Evolutionary conservation across 2,113 vertebrate genomes (phyloP).

Genomic region (Chaetodon trifascialis): DNA sequence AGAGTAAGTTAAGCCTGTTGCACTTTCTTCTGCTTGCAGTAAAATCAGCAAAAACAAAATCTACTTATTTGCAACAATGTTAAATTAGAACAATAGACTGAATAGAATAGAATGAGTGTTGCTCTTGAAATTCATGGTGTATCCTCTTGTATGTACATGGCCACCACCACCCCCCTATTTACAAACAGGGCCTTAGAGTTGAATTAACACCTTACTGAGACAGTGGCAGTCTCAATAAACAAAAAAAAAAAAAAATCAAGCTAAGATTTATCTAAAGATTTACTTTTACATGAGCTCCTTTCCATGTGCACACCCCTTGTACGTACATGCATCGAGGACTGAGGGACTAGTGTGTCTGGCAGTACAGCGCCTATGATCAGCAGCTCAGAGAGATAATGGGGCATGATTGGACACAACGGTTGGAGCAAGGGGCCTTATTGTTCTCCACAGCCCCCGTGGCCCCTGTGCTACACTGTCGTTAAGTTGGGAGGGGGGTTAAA

Average conservation of each 20-base stretch:
- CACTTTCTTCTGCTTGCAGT: background rate
- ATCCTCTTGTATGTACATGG: too few relatives aligned
- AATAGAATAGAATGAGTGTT: too few relatives aligned
- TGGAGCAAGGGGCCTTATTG: conserved; percentile 65
- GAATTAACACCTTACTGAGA: background rate
- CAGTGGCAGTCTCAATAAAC: too few relatives aligned
- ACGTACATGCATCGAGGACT: background rate
- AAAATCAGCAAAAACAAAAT: background rate
- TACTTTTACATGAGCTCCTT: background rate
- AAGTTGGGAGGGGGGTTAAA: conserved; percentile 46
- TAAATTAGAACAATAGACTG: background rate
- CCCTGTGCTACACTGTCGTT: conserved; percentile 59
- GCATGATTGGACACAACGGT: conserved; percentile 65
- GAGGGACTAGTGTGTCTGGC: conserved; percentile 27
- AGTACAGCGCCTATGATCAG: conserved; percentile 33
- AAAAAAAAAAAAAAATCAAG: background rate
- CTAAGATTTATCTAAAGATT: background rate
- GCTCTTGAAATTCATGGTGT: too few relatives aligned
- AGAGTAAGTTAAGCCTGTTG: background rate
- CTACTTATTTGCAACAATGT: background rate
- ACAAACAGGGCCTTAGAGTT: background rate
- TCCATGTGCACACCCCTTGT: background rate
- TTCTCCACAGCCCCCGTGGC: conserved; percentile 59
- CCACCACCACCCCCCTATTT: background rate
- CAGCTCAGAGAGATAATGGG: conserved; percentile 54